Conservation (phyloP, 2,888 invertebrate genomes). For the Brassicogethes aeneus region DNA sequence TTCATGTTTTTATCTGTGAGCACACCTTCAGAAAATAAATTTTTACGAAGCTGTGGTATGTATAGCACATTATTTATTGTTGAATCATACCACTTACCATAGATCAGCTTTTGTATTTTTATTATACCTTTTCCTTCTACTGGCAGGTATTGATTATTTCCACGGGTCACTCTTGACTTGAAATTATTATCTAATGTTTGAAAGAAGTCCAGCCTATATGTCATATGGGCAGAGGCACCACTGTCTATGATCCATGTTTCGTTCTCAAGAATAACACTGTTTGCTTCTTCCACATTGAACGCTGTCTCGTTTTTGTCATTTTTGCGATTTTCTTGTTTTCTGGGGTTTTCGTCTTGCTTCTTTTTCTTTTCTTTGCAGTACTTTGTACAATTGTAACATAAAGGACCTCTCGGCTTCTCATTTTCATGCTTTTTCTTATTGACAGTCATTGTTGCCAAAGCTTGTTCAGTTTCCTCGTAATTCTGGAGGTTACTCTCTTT, state of each 20-base stretch:
- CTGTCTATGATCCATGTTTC: constrained; percentile 20
- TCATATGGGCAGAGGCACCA: constrained; percentile 22
- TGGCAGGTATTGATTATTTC: constrained; percentile 6
- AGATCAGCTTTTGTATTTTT: constrained; percentile 13
- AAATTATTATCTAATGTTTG: constrained; percentile 5
- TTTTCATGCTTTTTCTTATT: background rate
- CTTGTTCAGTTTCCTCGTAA: constrained; percentile 11
- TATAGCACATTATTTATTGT: constrained; percentile 19
- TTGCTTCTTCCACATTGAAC: constrained; percentile 5
- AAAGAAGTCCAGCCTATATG: constrained; percentile 13
- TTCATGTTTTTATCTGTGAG: too few relatives aligned
- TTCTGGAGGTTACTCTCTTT: constrained; percentile 15
- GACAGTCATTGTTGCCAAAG: constrained; percentile 9
- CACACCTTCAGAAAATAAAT: constrained; percentile 32
- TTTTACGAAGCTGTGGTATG: constrained; percentile 27
- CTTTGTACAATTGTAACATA: constrained; percentile 17
- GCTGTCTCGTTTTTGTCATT: constrained; percentile 6
- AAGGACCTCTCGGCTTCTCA: constrained; percentile 1
- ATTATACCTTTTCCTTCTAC: constrained; percentile 21
- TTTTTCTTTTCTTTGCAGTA: constrained; percentile 3
- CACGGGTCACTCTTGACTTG: background rate
- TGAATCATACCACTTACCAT: background rate
- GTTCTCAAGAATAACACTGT: constrained; percentile 4
- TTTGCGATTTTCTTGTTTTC: too few relatives aligned
- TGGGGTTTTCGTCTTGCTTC: constrained; percentile 2